Percentiles rank a stretch among this genome's conserved stretches.
These are phyloP conservation scores for Oryctes rhinoceros DNA, from an alignment of 1,140 invertebrate species.

Conservation along the genomic window DNA sequence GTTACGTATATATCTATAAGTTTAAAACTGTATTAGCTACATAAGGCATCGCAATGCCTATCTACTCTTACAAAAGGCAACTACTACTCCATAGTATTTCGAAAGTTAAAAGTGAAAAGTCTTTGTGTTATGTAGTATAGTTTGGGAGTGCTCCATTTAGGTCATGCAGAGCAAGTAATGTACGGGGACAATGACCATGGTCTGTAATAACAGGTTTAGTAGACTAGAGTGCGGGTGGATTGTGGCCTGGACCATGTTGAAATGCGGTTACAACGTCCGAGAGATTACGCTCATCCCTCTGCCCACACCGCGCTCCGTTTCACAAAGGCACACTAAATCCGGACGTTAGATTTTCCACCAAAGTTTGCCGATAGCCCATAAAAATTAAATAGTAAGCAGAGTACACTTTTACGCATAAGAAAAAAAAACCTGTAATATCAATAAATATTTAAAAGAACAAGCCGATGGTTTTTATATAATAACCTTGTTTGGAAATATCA, in stretches of 20 bases:
- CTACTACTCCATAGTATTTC: constrained; percentile 31
- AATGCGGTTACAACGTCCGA: constrained; percentile 52
- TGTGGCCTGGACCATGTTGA: constrained; percentile 53
- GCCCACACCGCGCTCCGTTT: constrained; percentile 42
- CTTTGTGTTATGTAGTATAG: constrained; percentile 46
- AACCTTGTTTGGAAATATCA: constrained; percentile 2
- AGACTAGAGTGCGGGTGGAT: constrained; percentile 55
- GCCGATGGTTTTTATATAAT: neutral
- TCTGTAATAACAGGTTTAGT: constrained; percentile 55
- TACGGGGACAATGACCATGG: constrained; percentile 55
- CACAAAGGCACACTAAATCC: constrained; percentile 20
- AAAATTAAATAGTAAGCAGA: neutral
- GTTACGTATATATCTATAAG: too few species aligned
- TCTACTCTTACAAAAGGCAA: neutral
- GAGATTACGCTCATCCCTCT: constrained; percentile 48
- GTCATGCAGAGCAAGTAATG: constrained; percentile 53
- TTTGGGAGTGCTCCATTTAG: constrained; percentile 56
- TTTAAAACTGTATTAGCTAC: too few species aligned
- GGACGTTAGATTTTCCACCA: constrained; percentile 32
- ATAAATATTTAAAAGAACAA: neutral
- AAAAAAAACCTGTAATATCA: neutral
- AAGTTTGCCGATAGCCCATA: neutral
- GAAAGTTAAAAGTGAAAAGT: constrained; percentile 47
- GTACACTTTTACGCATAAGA: neutral
- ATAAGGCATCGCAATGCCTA: neutral